These are phyloP conservation scores for Perdita meconis DNA, from an alignment of 2,888 invertebrate genomes.

Conservation along the genomic window DNA sequence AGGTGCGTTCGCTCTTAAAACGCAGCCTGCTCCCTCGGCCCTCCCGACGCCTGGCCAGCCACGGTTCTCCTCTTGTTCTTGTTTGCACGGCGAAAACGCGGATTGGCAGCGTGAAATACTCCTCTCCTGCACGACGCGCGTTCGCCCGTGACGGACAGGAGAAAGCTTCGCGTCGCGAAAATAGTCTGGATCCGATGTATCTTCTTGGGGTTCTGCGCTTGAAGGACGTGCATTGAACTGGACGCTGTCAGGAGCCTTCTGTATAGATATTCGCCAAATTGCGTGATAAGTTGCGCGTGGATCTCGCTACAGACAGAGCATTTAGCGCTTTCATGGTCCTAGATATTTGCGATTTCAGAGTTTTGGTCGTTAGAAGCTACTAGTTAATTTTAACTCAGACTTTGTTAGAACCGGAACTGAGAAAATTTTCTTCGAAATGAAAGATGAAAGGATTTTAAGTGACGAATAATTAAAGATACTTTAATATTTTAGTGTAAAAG, in stretches of 20 bases:
- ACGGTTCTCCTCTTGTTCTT: conserved; percentile 2
- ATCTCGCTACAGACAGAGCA: neutral
- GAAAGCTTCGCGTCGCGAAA: conserved; percentile 23
- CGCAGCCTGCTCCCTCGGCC: conserved; percentile 19
- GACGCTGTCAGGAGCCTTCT: neutral
- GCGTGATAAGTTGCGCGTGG: neutral
- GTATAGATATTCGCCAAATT: conserved; percentile 1
- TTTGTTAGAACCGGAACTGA: no score
- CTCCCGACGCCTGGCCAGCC: conserved; percentile 10
- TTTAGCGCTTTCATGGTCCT: neutral
- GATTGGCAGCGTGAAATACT: conserved; percentile 49
- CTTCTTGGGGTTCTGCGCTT: conserved; percentile 15
- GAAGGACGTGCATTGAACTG: conserved; percentile 18
- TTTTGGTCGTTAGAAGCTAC: no score
- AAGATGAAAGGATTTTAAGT: no score
- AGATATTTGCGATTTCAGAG: no score
- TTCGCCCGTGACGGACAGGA: conserved; percentile 19
- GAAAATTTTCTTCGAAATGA: no score
- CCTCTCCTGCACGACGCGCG: conserved; percentile 5
- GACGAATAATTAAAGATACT: no score
- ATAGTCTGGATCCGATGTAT: conserved; percentile 37
- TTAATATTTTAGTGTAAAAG: no score
- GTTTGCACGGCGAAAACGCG: conserved; percentile 8
- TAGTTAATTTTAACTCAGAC: no score
- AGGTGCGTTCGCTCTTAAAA: conserved; percentile 61